Conservation (phyloP, 2,888 invertebrate species). For the Dasypolia templi region DNA sequence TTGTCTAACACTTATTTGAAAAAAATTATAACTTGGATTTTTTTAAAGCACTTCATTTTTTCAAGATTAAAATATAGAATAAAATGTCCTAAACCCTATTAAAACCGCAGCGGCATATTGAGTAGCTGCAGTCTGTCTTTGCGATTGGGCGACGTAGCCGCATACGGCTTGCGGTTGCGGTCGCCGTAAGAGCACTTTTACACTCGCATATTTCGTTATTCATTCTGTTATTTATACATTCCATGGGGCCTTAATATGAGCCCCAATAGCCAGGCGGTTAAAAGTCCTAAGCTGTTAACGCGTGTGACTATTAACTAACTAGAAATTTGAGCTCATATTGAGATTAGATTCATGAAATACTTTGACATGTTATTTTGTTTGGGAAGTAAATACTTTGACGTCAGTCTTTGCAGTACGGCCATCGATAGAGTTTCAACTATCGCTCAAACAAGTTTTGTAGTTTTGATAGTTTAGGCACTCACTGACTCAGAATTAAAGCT, state of each 20-base stretch:
- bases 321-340: conserved; percentile 18
- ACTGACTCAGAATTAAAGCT: background rate
- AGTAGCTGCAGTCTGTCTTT: background rate
- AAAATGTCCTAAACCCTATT: too few relatives aligned
- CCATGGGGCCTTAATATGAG: conserved; percentile 26
- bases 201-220: conserved; percentile 42
- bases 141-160: background rate
- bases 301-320: background rate
- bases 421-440: background rate
- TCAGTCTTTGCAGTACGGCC: background rate
- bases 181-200: background rate
- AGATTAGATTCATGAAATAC: conserved; percentile 41
- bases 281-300: background rate
- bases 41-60: too few relatives aligned
- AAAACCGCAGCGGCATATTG: background rate
- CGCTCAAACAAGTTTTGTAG: background rate
- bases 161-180: background rate
- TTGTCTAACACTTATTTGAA: too few relatives aligned
- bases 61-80: too few relatives aligned
- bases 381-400: conserved; percentile 23
- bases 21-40: too few relatives aligned
- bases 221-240: conserved; percentile 55
- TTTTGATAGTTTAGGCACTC: background rate
- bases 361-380: conserved; percentile 33
- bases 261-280: background rate